Evolutionary conservation across 2,797 vertebrate genomes (phyloP).

Genomic region (Anniella stebbinsi): DNA sequence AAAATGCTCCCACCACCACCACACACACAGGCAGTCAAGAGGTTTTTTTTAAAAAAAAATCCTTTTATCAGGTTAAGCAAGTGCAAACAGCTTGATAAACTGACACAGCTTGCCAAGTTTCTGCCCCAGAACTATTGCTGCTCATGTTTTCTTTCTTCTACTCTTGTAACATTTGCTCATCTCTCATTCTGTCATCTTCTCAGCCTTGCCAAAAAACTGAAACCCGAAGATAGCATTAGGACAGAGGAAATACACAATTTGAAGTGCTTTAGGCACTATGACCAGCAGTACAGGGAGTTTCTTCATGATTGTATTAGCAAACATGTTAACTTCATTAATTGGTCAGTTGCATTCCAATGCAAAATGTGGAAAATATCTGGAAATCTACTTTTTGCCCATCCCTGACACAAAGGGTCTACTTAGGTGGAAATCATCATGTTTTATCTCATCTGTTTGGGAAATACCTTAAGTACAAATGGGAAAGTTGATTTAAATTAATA

Average conservation of each 20-base stretch:
- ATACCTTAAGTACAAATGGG: background rate
- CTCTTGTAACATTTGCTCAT: background rate
- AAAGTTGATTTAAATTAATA: background rate
- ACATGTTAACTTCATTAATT: background rate
- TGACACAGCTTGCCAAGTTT: background rate
- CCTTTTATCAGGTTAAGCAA: background rate
- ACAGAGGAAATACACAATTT: background rate
- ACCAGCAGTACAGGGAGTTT: background rate
- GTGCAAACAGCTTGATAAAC: conserved; percentile 4
- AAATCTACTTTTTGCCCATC: too few species aligned
- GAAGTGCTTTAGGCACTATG: background rate
- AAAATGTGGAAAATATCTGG: too few species aligned
- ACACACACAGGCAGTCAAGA: background rate
- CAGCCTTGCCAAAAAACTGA: background rate
- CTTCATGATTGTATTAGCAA: background rate
- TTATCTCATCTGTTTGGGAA: background rate
- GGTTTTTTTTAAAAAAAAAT: background rate
- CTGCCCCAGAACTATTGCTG: background rate
- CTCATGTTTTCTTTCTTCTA: background rate
- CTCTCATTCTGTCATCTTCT: background rate
- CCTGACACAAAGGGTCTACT: too few species aligned
- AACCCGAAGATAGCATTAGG: background rate
- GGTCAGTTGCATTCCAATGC: background rate
- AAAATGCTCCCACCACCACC: too few species aligned
- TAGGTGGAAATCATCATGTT: too few species aligned